Base-by-base conservation (phyloP, 1,140 invertebrate species). In the Drosophila pectinifera region DNA sequence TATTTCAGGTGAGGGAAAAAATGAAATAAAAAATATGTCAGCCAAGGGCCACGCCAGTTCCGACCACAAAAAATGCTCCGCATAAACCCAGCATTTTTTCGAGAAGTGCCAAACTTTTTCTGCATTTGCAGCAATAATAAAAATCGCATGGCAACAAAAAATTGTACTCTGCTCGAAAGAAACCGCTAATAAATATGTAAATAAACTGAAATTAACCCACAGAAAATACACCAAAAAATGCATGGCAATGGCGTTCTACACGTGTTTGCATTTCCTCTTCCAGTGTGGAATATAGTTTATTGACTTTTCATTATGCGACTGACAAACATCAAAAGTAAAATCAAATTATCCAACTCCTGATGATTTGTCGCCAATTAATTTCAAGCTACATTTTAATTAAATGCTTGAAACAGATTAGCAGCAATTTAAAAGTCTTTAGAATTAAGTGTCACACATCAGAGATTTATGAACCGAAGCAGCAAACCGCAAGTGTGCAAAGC, bases 111-210 rank as follows among this genome's bases (percentile, higher is more conserved):
- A 46, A 41, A 41, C 49, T 78, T 88, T 88, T 86, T 83, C 41
- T 77, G 83, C 79, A 41, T 46, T 58, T 82, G 36, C 75, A 79
- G 83, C 83, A 86, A 62, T 72, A 82, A 76, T 67, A 73, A 62
- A 54, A 54, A 45, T 56, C 38, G 8, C 41, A 13, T 48, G 49
- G n/a, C 8, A 45, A 57, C 20, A 49, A 63, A 55, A 51, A 46
- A 38, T 20, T 43, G 28, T 31, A 10, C 20, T 18, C 53, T 39
- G 14, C 6, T 24, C 16, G 20, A 54, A 26, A 73, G 16, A 72
- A 59, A 63, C n/a, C 24, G 49, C 64, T n/a, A 28, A 78, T 36
- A 58, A 58, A 48, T 54, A 43, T 53, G 34, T 46, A 69, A 20
- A 64, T 43, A 51, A 34, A 31, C 42, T 5, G 48, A 36, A 39